These are phyloP conservation scores for Cheilosia impressa DNA, from an alignment of 2,888 invertebrate species.

Conservation along the genomic window DNA sequence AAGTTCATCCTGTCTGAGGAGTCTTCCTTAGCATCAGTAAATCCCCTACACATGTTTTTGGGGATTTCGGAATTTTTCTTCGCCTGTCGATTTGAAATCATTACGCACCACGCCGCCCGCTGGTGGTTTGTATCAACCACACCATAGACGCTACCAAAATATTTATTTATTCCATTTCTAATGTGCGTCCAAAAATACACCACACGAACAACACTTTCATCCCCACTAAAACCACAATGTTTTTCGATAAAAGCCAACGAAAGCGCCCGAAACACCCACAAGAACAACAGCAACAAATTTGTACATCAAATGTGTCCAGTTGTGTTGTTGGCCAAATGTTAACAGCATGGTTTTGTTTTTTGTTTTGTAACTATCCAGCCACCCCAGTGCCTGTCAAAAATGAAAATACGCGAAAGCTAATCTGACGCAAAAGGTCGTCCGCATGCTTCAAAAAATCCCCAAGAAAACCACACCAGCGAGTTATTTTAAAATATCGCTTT, in stretches of 20 bases:
- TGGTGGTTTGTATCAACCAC: constrained; percentile 3
- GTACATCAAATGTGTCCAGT: background rate
- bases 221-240: constrained; percentile 26
- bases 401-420: constrained; percentile 11
- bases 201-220: constrained; percentile 23
- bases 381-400: constrained; percentile 14
- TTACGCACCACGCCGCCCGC: background rate
- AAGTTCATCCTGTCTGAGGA: constrained; percentile 48
- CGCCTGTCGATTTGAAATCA: constrained; percentile 37
- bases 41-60: constrained; percentile 48
- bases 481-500: constrained; percentile 14
- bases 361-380: constrained; percentile 21
- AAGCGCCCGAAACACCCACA: background rate
- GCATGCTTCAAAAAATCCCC: background rate
- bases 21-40: constrained; percentile 33
- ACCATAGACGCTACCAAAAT: constrained; percentile 37
- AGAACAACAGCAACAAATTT: background rate
- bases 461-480: background rate
- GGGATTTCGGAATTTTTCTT: constrained; percentile 33
- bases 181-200: constrained; percentile 63
- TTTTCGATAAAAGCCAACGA: too few species aligned
- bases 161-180: constrained; percentile 61
- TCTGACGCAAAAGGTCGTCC: constrained; percentile 40
- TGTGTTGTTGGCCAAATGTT: constrained; percentile 40
- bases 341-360: constrained; percentile 5